A percentile compares a stretch with the other conserved stretches of the same genome.
Evolutionary conservation across 2,797 vertebrate species (phyloP).

Genomic region (Alfaro cultratus): DNA sequence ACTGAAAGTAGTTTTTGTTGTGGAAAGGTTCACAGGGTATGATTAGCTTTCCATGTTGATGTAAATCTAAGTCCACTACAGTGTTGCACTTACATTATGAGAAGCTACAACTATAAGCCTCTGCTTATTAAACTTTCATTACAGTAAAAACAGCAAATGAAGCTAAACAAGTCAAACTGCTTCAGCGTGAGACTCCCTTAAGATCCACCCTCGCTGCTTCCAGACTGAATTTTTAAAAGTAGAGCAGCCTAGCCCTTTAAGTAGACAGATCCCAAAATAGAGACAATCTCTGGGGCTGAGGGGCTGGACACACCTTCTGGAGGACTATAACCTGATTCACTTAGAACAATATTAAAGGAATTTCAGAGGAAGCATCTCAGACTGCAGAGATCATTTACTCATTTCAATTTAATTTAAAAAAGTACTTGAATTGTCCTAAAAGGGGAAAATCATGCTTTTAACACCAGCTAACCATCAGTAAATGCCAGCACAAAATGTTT

Average conservation of each 20-base stretch:
- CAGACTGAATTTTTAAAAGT: conserved; percentile 19
- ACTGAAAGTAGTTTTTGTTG: too few relatives aligned
- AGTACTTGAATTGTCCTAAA: not conserved
- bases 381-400: conserved; percentile 27
- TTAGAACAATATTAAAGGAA: conserved; percentile 38
- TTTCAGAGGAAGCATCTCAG: conserved; percentile 18
- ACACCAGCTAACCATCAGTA: not conserved
- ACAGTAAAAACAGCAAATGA: conserved; percentile 26
- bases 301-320: conserved; percentile 44
- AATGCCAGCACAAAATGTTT: not conserved
- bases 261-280: conserved; percentile 68
- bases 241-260: conserved; percentile 50
- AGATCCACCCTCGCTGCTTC: conserved; percentile 18
- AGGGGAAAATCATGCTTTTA: not conserved
- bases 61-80: not conserved
- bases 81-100: not conserved
- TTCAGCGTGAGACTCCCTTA: conserved; percentile 30
- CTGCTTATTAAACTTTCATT: conserved; percentile 12
- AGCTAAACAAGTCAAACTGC: conserved; percentile 22
- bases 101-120: not conserved
- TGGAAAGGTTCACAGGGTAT: not conserved
- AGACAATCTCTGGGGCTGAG: conserved; percentile 49
- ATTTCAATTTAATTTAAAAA: conserved; percentile 11
- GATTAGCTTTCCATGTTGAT: not conserved
- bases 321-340: conserved; percentile 33